Conservation (phyloP, 2,888 invertebrate species). For the Zhuqinia jingwanae region DNA sequence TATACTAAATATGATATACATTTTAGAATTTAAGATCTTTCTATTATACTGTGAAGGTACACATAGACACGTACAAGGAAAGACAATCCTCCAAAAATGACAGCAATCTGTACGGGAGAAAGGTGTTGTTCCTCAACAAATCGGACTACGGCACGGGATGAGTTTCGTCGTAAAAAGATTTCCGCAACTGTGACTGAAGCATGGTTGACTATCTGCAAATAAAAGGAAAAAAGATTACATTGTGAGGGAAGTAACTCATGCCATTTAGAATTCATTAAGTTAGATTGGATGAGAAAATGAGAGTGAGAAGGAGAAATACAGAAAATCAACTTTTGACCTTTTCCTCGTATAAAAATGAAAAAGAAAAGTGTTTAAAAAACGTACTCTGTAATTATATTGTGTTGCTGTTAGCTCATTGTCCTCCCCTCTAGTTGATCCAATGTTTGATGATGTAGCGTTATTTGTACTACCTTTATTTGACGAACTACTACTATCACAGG, state of each 20-base stretch:
- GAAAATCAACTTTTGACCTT: constrained; percentile 18
- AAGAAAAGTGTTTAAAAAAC: background rate
- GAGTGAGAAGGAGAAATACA: background rate
- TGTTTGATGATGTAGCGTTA: constrained; percentile 14
- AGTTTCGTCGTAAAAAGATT: constrained; percentile 62
- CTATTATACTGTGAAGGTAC: background rate
- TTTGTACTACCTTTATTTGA: constrained; percentile 40
- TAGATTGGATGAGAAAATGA: constrained; percentile 21
- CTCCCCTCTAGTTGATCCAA: background rate
- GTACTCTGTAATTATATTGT: constrained; percentile 61
- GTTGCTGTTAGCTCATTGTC: constrained; percentile 31
- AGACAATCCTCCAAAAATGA: constrained; percentile 73
- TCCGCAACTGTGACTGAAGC: constrained; percentile 70
- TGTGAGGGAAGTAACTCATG: background rate
- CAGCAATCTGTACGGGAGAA: constrained; percentile 69
- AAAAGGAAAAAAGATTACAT: constrained; percentile 17
- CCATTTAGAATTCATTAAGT: constrained; percentile 29
- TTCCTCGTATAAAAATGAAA: background rate
- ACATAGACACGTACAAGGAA: constrained; percentile 68
- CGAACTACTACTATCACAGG: constrained; percentile 61
- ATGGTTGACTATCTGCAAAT: constrained; percentile 69
- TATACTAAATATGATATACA: too few relatives aligned
- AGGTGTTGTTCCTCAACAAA: constrained; percentile 67
- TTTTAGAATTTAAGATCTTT: background rate
- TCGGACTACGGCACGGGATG: constrained; percentile 61